A percentile compares a stretch with the other conserved stretches of the same genome.
Conservation (phyloP, 2,888 invertebrate species). For the Coleophora flavipennella region DNA sequence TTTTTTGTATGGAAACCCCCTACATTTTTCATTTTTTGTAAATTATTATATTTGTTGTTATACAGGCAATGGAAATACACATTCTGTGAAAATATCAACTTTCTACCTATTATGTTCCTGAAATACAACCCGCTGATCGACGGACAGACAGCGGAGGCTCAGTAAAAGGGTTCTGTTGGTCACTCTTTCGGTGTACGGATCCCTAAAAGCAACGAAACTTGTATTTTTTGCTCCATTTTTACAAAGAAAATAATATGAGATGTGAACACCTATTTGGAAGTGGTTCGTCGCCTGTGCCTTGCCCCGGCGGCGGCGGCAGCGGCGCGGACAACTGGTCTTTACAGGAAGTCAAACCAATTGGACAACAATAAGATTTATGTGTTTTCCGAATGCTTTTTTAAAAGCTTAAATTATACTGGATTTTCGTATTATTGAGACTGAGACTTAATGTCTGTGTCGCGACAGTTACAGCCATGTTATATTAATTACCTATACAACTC, state of each 20-base stretch:
- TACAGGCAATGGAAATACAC: too few relatives aligned
- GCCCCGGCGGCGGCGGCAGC: conserved; percentile 14
- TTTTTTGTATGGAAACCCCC: too few relatives aligned
- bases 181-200: too few relatives aligned
- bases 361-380: conserved; percentile 67
- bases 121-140: too few relatives aligned
- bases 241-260: conserved; percentile 59
- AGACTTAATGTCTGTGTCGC: conserved; percentile 14
- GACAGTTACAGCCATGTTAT: conserved; percentile 9
- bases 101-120: too few relatives aligned
- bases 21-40: too few relatives aligned
- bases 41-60: too few relatives aligned
- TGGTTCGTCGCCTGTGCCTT: conserved; percentile 25
- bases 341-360: conserved; percentile 63
- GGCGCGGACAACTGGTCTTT: conserved; percentile 47
- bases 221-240: conserved; percentile 61
- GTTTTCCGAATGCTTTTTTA: conserved; percentile 47
- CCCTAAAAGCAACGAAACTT: conserved; percentile 47
- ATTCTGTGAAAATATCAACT: too few relatives aligned
- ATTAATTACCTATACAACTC: conserved; percentile 9
- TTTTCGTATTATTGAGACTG: too few relatives aligned
- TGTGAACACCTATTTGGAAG: conserved; percentile 60
- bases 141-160: too few relatives aligned
- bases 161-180: too few relatives aligned
- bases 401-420: conserved; percentile 22